Conservation (phyloP, 2,113 vertebrate species). For the Channa argus region DNA sequence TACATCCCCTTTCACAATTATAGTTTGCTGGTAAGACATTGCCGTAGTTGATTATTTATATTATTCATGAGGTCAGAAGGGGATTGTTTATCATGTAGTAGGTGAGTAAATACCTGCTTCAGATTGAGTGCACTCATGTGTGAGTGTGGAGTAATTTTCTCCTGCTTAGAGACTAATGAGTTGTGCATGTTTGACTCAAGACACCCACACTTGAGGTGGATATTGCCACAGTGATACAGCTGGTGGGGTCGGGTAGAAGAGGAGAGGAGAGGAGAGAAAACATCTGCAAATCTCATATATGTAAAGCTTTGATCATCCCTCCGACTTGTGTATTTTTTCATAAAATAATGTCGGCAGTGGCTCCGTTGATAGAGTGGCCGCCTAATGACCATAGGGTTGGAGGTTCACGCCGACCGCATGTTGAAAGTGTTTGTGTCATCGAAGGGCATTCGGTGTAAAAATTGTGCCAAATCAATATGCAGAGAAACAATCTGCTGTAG, state of each 20-base stretch:
- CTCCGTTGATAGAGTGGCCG: too few relatives aligned
- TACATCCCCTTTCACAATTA: not conserved
- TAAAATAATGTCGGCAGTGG: too few relatives aligned
- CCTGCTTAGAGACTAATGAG: conserved; percentile 52
- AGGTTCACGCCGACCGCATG: too few relatives aligned
- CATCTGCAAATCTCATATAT: too few relatives aligned
- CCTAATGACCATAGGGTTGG: too few relatives aligned
- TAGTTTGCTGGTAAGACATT: conserved; percentile 5
- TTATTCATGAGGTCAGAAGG: conserved; percentile 32
- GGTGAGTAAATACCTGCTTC: conserved; percentile 44
- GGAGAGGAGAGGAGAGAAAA: not conserved
- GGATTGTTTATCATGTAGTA: conserved; percentile 37
- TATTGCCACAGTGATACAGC: conserved; percentile 18
- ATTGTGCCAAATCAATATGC: too few relatives aligned
- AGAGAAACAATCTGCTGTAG: too few relatives aligned
- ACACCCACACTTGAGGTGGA: conserved; percentile 49
- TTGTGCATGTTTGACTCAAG: conserved; percentile 49
- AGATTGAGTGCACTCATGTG: conserved; percentile 39
- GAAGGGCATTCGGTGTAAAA: too few relatives aligned
- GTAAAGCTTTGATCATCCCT: too few relatives aligned
- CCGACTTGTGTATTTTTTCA: too few relatives aligned
- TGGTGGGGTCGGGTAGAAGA: not conserved
- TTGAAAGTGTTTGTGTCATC: too few relatives aligned
- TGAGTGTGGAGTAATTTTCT: conserved; percentile 51
- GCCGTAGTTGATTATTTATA: conserved; percentile 43